A percentile compares a stretch with the other conserved stretches of the same genome.
phyloP scores from a whole-genome alignment of 2,113 vertebrate genomes.

The Dascyllus trimaculatus region DNA sequence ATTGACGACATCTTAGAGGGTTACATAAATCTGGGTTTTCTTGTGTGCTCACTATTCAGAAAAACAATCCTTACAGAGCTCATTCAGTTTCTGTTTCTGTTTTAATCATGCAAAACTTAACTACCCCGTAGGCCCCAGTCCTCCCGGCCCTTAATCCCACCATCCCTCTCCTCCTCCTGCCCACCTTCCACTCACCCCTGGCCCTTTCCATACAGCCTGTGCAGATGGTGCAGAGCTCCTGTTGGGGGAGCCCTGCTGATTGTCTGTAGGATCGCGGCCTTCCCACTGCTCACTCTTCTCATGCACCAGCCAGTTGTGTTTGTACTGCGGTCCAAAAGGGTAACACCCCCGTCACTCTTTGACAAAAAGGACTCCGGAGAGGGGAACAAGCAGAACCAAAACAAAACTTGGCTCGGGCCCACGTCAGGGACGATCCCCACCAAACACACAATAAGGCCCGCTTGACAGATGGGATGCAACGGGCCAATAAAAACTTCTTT shows the following conservation, averaged over 20 bases:
- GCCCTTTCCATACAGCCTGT: not conserved
- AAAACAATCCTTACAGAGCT: too few relatives aligned
- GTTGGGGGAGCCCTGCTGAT: constrained; percentile 26
- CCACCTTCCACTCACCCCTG: not conserved
- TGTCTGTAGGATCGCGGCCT: constrained; percentile 34
- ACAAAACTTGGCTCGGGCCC: constrained; percentile 44
- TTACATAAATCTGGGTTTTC: too few relatives aligned
- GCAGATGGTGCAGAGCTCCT: constrained; percentile 55
- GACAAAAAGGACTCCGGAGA: constrained; percentile 43
- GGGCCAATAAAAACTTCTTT: constrained; percentile 40
- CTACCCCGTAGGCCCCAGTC: not conserved
- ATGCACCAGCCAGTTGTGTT: constrained; percentile 49
- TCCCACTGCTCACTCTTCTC: constrained; percentile 41
- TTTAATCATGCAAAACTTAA: not conserved
- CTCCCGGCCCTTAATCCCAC: not conserved
- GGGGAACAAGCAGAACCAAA: constrained; percentile 48
- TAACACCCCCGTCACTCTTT: constrained; percentile 25
- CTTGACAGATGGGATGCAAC: constrained; percentile 19
- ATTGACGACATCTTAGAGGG: not conserved
- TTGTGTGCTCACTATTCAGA: too few relatives aligned
- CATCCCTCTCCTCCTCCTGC: not conserved
- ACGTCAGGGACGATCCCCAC: constrained; percentile 25
- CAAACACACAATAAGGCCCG: constrained; percentile 38
- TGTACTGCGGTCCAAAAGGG: constrained; percentile 40
- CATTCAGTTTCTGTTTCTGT: not conserved